phyloP scores from a whole-genome alignment of 2,888 invertebrate species.

The Daptonema setosum region DNA sequence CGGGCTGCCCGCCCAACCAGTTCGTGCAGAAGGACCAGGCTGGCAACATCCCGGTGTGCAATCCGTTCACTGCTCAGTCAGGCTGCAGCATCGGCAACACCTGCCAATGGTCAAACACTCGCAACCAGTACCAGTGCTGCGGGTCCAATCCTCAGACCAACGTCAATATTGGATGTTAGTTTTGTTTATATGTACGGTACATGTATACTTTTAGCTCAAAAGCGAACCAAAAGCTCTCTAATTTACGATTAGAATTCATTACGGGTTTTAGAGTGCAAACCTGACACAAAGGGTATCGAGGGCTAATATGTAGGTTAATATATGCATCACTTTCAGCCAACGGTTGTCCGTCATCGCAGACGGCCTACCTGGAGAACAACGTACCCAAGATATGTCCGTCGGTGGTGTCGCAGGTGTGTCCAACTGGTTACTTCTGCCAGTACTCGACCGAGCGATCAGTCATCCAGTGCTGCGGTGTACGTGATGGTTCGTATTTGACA shows the following conservation, averaged over 20 bases:
- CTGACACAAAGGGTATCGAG: neutral
- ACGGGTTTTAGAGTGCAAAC: neutral
- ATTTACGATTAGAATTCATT: no score
- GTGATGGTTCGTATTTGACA: neutral
- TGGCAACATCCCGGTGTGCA: constrained; percentile 12
- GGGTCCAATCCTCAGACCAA: neutral
- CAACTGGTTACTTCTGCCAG: constrained; percentile 17
- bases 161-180: neutral
- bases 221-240: no score
- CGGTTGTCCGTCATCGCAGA: constrained; percentile 15
- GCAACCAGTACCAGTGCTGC: constrained; percentile 9
- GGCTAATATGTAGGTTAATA: neutral
- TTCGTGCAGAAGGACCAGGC: constrained; percentile 11
- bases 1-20: constrained; percentile 14
- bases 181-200: no score
- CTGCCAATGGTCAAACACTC: constrained; percentile 13
- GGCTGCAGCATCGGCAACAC: constrained; percentile 18
- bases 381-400: constrained; percentile 13
- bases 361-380: constrained; percentile 18
- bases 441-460: constrained; percentile 13
- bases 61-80: constrained; percentile 20
- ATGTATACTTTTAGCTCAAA: no score
- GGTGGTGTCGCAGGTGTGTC: constrained; percentile 10
- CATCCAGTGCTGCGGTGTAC: constrained; percentile 17
- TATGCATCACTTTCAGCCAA: constrained; percentile 9